Evolutionary conservation across 2,888 invertebrate species (phyloP).

Genomic region (Drosophila rubida): DNA sequence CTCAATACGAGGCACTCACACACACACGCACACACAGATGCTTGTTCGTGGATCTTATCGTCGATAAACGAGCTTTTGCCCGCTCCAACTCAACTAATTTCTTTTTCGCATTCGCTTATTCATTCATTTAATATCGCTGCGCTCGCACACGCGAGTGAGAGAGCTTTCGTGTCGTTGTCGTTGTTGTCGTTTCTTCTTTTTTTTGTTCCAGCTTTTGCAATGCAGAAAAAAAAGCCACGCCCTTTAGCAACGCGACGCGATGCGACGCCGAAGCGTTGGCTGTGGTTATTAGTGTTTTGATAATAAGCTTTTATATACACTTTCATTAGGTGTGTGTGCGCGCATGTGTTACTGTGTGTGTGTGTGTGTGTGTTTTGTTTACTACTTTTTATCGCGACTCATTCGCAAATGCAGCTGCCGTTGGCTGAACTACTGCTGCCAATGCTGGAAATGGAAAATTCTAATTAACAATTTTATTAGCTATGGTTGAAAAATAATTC

Average conservation of each 20-base stretch:
- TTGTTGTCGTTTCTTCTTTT: not conserved
- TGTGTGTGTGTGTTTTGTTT: constrained; percentile 23
- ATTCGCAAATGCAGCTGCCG: constrained; percentile 65
- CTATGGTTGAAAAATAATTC: constrained; percentile 76
- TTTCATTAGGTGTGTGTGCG: not conserved
- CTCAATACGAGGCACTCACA: constrained; percentile 12
- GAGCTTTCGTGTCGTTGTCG: constrained; percentile 24
- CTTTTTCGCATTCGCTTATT: constrained; percentile 37
- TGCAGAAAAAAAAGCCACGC: constrained; percentile 24
- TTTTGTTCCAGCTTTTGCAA: not conserved
- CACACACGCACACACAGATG: not conserved
- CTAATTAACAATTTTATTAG: constrained; percentile 79
- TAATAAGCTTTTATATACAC: constrained; percentile 61
- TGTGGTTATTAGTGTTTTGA: constrained; percentile 63
- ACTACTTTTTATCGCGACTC: constrained; percentile 46
- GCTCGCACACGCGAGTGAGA: constrained; percentile 24
- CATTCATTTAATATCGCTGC: constrained; percentile 42
- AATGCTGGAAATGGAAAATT: constrained; percentile 77
- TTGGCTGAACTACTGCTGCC: constrained; percentile 11
- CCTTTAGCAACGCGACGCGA: constrained; percentile 12
- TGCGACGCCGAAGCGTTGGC: constrained; percentile 7
- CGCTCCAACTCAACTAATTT: constrained; percentile 25
- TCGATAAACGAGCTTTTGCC: constrained; percentile 25
- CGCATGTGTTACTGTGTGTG: constrained; percentile 9
- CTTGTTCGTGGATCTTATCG: constrained; percentile 20